These are phyloP conservation scores for Ameiurus melas DNA, from an alignment of 2,113 vertebrate genomes.

Conservation along the genomic window DNA sequence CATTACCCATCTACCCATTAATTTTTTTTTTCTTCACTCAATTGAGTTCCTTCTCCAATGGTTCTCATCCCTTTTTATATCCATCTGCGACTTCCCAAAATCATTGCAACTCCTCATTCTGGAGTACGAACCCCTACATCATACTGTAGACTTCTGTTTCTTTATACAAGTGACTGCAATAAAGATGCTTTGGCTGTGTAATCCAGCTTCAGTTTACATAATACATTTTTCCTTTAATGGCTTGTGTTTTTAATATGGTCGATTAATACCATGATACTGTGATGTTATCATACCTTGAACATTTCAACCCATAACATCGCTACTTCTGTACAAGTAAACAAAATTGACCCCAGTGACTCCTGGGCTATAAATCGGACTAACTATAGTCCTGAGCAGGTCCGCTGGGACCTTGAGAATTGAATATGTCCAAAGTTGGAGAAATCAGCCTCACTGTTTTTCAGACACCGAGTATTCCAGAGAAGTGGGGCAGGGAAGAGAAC, in stretches of 20 bases:
- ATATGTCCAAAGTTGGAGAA: constrained; percentile 32
- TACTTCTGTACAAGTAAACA: neutral
- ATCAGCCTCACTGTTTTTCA: neutral
- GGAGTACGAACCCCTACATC: neutral
- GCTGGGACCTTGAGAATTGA: neutral
- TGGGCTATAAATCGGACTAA: neutral
- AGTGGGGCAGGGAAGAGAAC: neutral
- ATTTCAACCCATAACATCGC: neutral
- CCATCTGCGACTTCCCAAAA: neutral
- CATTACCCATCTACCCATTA: neutral
- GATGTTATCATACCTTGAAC: neutral
- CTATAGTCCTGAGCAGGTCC: constrained; percentile 3
- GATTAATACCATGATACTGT: neutral
- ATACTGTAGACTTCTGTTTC: neutral
- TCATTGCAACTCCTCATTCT: neutral
- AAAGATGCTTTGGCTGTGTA: neutral
- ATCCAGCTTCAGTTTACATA: neutral
- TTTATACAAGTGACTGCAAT: neutral
- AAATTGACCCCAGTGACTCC: neutral
- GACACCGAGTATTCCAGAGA: constrained; percentile 8
- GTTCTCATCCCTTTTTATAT: neutral
- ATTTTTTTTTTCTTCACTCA: neutral
- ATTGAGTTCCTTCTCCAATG: neutral
- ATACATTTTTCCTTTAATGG: neutral
- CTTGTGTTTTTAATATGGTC: too few relatives aligned